A percentile compares a stretch with the other conserved stretches of the same genome.
These are phyloP conservation scores for Battus philenor DNA, from an alignment of 1,140 invertebrate genomes.

Conservation along the genomic window DNA sequence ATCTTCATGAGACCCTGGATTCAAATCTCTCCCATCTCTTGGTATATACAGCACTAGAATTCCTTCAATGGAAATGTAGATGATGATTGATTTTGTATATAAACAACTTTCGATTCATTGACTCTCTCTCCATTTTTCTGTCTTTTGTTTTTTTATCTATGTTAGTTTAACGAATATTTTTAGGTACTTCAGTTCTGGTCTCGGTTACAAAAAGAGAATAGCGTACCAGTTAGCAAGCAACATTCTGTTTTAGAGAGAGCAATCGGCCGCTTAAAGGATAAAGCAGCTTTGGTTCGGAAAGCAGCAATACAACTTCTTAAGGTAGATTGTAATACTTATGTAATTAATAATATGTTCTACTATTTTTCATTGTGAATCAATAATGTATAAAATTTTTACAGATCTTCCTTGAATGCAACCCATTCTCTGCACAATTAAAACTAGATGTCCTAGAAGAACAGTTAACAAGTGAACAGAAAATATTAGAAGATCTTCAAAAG, in stretches of 20 bases:
- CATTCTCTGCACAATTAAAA: slow-evolving; percentile 80
- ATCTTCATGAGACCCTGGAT: too few species aligned
- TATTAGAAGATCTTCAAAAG: slow-evolving; percentile 77
- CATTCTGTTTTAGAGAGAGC: slow-evolving; percentile 79
- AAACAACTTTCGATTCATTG: too few species aligned
- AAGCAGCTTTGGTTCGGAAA: slow-evolving; percentile 86
- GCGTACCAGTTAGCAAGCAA: slow-evolving; percentile 82
- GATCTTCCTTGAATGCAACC: slow-evolving; percentile 86
- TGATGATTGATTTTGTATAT: too few species aligned
- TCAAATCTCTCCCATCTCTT: too few species aligned
- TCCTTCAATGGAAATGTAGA: too few species aligned
- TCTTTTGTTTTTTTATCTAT: too few species aligned
- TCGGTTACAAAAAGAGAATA: slow-evolving; percentile 82
- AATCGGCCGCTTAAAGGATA: slow-evolving; percentile 85
- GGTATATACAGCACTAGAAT: too few species aligned
- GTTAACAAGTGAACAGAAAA: slow-evolving; percentile 75
- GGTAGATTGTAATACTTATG: slow-evolving; percentile 26
- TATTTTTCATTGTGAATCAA: slow-evolving; percentile 2
- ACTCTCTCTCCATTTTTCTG: too few species aligned
- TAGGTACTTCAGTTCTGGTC: slow-evolving; percentile 86
- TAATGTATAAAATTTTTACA: slow-evolving; percentile 28
- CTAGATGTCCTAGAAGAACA: slow-evolving; percentile 77
- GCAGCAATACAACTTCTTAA: slow-evolving; percentile 81
- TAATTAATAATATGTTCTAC: not conserved
- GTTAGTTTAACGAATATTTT: not conserved